phyloP scores from a whole-genome alignment of 2,113 vertebrate genomes.

The Cepphus grylle region DNA sequence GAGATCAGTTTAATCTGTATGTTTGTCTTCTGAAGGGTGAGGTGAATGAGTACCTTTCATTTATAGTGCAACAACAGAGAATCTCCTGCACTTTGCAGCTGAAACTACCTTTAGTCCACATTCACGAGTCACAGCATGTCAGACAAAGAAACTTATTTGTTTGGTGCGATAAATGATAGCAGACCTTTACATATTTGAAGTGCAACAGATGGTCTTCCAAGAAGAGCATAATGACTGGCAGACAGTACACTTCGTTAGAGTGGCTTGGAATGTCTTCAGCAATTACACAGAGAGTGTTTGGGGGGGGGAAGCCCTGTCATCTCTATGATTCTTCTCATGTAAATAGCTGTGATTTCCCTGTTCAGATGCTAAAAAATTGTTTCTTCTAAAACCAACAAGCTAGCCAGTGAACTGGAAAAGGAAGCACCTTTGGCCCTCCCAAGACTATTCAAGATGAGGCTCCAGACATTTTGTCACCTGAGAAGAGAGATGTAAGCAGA shows the following conservation, averaged over 20 bases:
- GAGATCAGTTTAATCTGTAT: not conserved
- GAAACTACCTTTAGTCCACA: not conserved
- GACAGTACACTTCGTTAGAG: conserved; percentile 46
- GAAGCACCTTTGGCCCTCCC: not conserved
- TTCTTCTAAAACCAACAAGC: not conserved
- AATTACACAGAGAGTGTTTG: conserved; percentile 33
- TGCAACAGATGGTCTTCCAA: conserved; percentile 63
- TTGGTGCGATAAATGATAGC: conserved; percentile 35
- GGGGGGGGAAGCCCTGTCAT: conserved; percentile 9
- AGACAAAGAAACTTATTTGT: conserved; percentile 27
- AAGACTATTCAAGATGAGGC: not conserved
- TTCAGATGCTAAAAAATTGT: not conserved
- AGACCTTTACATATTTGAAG: conserved; percentile 53
- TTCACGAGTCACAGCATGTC: not conserved
- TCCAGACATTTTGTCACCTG: not conserved
- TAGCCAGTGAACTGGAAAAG: not conserved
- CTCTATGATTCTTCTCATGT: not conserved
- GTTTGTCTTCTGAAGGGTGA: not conserved
- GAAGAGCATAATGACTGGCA: conserved; percentile 63
- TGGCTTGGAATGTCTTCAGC: conserved; percentile 50
- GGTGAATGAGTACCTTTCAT: not conserved
- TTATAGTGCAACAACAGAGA: not conserved
- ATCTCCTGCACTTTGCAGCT: not conserved
- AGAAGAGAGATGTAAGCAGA: not conserved
- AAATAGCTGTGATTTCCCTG: not conserved